Base-by-base conservation (phyloP, 2,113 vertebrate species). In the Thamnaconus septentrionalis region DNA sequence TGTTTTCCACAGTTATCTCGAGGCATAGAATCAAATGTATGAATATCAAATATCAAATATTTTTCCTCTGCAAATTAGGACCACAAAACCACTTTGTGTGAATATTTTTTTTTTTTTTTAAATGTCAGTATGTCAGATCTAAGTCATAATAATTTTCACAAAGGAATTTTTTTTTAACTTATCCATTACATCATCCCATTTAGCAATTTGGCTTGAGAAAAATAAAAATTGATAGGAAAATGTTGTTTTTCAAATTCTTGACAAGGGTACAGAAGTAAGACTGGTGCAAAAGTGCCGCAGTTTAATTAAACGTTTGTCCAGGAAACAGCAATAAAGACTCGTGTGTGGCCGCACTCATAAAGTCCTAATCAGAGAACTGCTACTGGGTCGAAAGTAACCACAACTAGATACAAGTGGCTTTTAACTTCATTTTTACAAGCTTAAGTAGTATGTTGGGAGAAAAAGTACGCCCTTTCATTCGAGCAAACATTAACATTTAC, bases 1-100 rank as follows among this genome's bases (percentile, higher is more conserved):
- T 53, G 67, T 79, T 87, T 89, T 85, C 84, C 79, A 66, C 73
- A 77, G 84, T 90, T 87, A 86, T 88, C 86, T 82, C 66, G 84
- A 80, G 79, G 76, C 76, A 85, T 77, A 69, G 81, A 80, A 70
- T 61, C 65, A 31, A 31, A 31, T 31, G 18, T 31, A 31, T 50
- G 48, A 50, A 11, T n/a, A 46, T 46, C 1, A 46, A 46, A 46
- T 46, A 46, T 71, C 67, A 66, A 78, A 80, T 81, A 77, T 76
- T 85, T 80, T 51, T 66, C 18, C 70, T 64, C 59, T 71, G 68
- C 59, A 57, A 77, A 73, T 41, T 43, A 76, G 62, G 57, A 59
- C 79, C 79, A 51, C 71, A 76, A 76, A 66, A 64, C 49, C 49
- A 64, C 50, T 62, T n/a, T n/a, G n/a, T n/a, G n/a, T n/a, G 71